Conservation (phyloP, 1,140 invertebrate genomes). For the Zaprionus camerounensis region DNA sequence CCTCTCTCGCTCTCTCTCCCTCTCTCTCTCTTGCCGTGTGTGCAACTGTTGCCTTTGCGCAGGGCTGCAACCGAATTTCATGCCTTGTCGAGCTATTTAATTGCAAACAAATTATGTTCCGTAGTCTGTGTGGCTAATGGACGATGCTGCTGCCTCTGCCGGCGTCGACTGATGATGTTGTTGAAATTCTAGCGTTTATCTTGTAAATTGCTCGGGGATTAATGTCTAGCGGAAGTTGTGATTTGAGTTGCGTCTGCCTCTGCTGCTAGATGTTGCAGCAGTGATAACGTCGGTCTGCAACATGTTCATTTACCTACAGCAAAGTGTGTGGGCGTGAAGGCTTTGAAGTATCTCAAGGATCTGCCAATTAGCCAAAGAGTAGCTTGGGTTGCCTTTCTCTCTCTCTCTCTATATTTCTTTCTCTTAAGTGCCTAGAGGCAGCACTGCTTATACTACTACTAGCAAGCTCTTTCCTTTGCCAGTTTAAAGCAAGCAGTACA, state of each 20-base stretch:
- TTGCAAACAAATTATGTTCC: conserved; percentile 82
- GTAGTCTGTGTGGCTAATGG: conserved; percentile 71
- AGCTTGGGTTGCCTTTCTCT: background rate
- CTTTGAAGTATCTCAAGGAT: conserved; percentile 48
- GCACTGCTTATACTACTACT: background rate
- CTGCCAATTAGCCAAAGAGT: conserved; percentile 36
- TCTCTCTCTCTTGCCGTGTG: background rate
- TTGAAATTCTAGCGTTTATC: conserved; percentile 80
- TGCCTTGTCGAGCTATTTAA: conserved; percentile 82
- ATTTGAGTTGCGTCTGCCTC: conserved; percentile 51
- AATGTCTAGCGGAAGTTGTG: conserved; percentile 81
- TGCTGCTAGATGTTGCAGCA: conserved; percentile 50
- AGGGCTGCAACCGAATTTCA: conserved; percentile 80
- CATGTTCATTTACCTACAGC: conserved; percentile 79
- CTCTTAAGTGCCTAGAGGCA: background rate
- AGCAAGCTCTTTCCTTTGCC: background rate
- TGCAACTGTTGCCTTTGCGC: conserved; percentile 39
- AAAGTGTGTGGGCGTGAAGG: conserved; percentile 56
- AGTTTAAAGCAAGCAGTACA: background rate
- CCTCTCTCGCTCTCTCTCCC: background rate
- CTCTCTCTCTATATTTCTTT: no score
- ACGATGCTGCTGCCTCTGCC: conserved; percentile 36
- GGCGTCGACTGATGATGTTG: conserved; percentile 70
- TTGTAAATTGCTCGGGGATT: conserved; percentile 81
- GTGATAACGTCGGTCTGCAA: conserved; percentile 53